A percentile compares a stretch with the other conserved stretches of the same genome.
phyloP scores from a whole-genome alignment of 2,797 vertebrate genomes.

The Chaenodraco wilsoni region DNA sequence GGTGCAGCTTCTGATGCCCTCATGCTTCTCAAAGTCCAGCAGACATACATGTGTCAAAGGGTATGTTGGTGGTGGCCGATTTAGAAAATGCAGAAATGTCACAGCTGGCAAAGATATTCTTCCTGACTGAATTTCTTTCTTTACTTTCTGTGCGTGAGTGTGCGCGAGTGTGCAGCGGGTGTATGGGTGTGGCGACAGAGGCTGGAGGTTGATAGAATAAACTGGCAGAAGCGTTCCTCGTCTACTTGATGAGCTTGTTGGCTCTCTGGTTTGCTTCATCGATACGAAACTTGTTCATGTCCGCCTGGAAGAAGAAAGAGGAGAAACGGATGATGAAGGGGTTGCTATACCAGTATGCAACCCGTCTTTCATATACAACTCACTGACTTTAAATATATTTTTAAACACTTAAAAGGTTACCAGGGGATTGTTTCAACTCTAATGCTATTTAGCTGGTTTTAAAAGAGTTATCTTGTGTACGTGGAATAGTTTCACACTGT shows the following conservation, averaged over 20 bases:
- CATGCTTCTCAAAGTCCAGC: slow-evolving; percentile 54
- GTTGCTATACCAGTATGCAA: background rate
- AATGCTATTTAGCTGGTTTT: background rate
- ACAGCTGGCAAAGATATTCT: slow-evolving; percentile 41
- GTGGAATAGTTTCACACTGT: background rate
- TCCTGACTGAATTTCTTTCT: slow-evolving; percentile 15
- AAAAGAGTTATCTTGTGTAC: too few relatives aligned
- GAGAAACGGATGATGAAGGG: background rate
- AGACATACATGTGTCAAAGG: slow-evolving; percentile 9
- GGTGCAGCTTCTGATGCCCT: slow-evolving; percentile 36
- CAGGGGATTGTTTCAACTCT: background rate
- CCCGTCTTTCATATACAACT: background rate
- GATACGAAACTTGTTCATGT: slow-evolving; percentile 91
- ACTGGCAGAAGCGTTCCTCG: slow-evolving; percentile 31
- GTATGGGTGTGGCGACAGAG: slow-evolving; percentile 30
- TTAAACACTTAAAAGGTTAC: background rate
- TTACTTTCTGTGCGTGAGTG: background rate
- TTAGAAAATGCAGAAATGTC: slow-evolving; percentile 7
- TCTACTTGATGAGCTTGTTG: slow-evolving; percentile 94
- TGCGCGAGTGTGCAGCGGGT: background rate
- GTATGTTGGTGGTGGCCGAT: slow-evolving; percentile 7
- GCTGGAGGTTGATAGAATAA: slow-evolving; percentile 42
- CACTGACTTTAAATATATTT: background rate
- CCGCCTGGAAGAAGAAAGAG: slow-evolving; percentile 85
- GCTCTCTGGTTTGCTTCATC: slow-evolving; percentile 92